Evolutionary conservation across 2,797 vertebrate genomes (phyloP).

Genomic region (Amblyopsis hoosieri): DNA sequence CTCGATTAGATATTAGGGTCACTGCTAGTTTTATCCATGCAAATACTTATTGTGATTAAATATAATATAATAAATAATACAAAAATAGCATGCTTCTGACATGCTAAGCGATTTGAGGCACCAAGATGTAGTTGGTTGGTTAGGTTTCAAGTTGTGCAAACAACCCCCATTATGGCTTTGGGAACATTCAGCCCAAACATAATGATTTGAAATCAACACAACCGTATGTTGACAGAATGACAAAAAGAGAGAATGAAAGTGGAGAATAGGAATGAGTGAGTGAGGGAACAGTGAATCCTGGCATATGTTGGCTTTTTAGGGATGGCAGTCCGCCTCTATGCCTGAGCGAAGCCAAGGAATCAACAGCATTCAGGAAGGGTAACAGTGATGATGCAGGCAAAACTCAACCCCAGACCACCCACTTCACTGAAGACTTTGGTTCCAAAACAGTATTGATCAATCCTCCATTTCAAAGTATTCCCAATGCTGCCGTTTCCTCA

Average conservation of each 20-base stretch:
- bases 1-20: conserved; percentile 5
- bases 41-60: conserved; percentile 48
- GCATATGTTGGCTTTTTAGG: conserved; percentile 45
- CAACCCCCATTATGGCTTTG: conserved; percentile 52
- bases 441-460: conserved; percentile 16
- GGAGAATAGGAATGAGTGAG: conserved; percentile 15
- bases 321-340: conserved; percentile 47
- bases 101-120: conserved; percentile 44
- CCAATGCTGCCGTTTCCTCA: not conserved
- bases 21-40: conserved; percentile 21
- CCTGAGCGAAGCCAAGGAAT: conserved; percentile 34
- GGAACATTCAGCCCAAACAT: conserved; percentile 30
- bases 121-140: conserved; percentile 38
- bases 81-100: conserved; percentile 23
- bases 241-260: conserved; percentile 27
- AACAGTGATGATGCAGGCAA: conserved; percentile 26
- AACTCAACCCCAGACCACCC: conserved; percentile 52
- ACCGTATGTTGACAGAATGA: conserved; percentile 43
- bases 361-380: conserved; percentile 15
- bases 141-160: conserved; percentile 59
- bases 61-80: conserved; percentile 34
- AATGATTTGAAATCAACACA: conserved; percentile 40
- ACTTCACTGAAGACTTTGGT: conserved; percentile 18
- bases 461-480: not conserved
- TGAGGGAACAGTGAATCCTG: conserved; percentile 17